phyloP scores from a whole-genome alignment of 2,888 invertebrate genomes.

The Machimus rusticus region DNA sequence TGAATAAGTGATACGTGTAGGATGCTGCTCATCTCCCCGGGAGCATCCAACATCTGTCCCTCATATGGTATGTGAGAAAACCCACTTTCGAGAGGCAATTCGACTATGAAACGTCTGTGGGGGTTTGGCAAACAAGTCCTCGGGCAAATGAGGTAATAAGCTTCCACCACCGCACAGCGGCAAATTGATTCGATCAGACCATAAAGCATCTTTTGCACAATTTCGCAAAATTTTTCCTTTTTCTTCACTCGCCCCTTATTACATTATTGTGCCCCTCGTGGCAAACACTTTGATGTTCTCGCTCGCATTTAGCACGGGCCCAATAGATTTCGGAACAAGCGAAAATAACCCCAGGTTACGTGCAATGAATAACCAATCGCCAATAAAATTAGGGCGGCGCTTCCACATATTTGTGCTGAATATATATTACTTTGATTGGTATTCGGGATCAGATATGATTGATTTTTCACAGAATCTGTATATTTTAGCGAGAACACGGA shows the following conservation, averaged over 20 bases:
- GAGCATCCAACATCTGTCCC: background rate
- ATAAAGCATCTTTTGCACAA: constrained; percentile 20
- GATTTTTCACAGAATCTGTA: constrained; percentile 14
- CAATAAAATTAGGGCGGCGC: constrained; percentile 19
- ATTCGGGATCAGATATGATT: constrained; percentile 33
- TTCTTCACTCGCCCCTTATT: background rate
- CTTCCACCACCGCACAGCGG: background rate
- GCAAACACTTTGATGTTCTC: constrained; percentile 23
- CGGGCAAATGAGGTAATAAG: background rate
- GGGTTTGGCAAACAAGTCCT: background rate
- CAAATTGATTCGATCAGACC: constrained; percentile 30
- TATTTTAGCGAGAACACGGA: background rate
- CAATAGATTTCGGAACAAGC: constrained; percentile 37
- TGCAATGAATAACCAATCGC: constrained; percentile 26
- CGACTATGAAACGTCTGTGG: background rate
- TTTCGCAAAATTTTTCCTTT: background rate
- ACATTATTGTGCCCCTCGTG: background rate
- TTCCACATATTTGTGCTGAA: constrained; percentile 25
- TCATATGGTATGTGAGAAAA: background rate
- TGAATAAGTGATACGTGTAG: background rate
- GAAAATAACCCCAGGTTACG: constrained; percentile 32
- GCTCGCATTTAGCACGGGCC: constrained; percentile 24
- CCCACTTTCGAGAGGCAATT: background rate
- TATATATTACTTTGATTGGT: constrained; percentile 35
- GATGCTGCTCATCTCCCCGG: background rate